phyloP scores from a whole-genome alignment of 2,888 invertebrate genomes.

The Frankliniella fusca region DNA sequence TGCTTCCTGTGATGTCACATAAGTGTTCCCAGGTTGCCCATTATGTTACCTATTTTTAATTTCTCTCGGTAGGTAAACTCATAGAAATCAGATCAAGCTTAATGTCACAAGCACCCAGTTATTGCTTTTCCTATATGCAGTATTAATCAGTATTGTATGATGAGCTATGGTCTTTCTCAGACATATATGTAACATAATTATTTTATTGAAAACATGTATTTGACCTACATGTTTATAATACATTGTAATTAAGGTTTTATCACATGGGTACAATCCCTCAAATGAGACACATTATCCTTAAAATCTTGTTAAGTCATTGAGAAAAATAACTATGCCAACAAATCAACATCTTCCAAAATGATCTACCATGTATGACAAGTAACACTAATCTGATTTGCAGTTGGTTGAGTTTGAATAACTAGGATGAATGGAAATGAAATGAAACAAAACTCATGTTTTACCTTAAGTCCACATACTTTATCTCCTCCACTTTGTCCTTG shows the following conservation, averaged over 20 bases:
- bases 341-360: background rate
- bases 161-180: background rate
- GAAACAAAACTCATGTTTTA: background rate
- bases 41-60: background rate
- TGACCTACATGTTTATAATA: too few relatives aligned
- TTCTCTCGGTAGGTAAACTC: background rate
- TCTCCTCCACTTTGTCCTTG: background rate
- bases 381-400: background rate
- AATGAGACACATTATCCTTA: too few relatives aligned
- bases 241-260: too few relatives aligned
- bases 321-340: background rate
- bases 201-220: too few relatives aligned
- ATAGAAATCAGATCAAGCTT: background rate
- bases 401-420: background rate
- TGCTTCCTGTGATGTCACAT: constrained; percentile 18
- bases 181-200: too few relatives aligned
- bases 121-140: background rate
- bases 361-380: background rate
- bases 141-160: background rate
- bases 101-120: background rate
- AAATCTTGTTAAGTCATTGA: background rate
- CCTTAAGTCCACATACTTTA: background rate
- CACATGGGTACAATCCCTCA: too few relatives aligned
- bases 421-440: background rate
- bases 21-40: background rate